Conservation (phyloP, 64 coral and sea anemone species). For the Montipora capricornis region DNA sequence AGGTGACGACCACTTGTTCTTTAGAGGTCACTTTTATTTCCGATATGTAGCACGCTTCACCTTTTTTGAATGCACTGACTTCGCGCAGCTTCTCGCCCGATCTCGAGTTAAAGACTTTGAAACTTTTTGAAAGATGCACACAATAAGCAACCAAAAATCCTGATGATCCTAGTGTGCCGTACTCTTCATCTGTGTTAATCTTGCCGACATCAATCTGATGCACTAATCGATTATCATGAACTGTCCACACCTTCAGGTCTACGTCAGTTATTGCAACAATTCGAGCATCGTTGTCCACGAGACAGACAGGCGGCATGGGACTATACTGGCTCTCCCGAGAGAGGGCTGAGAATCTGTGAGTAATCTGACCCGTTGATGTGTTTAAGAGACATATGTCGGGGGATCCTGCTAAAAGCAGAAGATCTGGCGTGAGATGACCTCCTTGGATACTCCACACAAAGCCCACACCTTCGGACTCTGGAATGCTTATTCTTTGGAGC, state of each 20-base stretch:
- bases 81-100: slow-evolving; percentile 19
- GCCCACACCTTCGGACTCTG: slow-evolving; percentile 39
- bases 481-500: slow-evolving; percentile 24
- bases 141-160: slow-evolving; percentile 34
- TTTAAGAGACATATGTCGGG: slow-evolving; percentile 50
- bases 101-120: slow-evolving; percentile 37
- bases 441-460: slow-evolving; percentile 38
- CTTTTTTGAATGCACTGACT: slow-evolving; percentile 16
- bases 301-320: slow-evolving; percentile 69
- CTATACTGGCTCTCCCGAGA: slow-evolving; percentile 28
- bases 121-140: slow-evolving; percentile 13
- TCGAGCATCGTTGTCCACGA: slow-evolving; percentile 59
- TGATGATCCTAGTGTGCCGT: slow-evolving; percentile 62
- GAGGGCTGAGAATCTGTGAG: slow-evolving; percentile 38
- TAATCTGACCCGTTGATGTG: slow-evolving; percentile 17
- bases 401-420: slow-evolving; percentile 49
- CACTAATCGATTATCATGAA: slow-evolving; percentile 21
- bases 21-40: slow-evolving; percentile 47
- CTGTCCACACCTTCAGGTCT: slow-evolving; percentile 71
- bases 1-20: slow-evolving; percentile 47
- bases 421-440: slow-evolving; percentile 22
- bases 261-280: slow-evolving; percentile 69
- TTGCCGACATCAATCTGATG: slow-evolving; percentile 49
- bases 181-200: slow-evolving; percentile 52
- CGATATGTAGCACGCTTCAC: not conserved